Evolutionary conservation across 2,888 invertebrate genomes (phyloP).

Genomic region (Caradrina clavipalpis): DNA sequence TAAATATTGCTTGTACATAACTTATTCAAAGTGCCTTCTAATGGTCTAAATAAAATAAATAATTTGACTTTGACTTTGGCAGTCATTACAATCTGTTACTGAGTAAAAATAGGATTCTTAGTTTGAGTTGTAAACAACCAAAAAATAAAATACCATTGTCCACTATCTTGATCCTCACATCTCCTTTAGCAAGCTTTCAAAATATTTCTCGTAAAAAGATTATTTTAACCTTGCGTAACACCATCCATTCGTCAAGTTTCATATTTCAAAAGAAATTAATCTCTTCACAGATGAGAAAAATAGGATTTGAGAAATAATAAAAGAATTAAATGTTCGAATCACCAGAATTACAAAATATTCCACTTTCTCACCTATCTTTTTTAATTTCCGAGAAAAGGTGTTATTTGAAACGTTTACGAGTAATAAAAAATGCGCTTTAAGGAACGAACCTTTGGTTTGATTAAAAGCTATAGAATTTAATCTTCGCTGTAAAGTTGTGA

Average conservation of each 20-base stretch:
- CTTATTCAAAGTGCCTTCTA: too few relatives aligned
- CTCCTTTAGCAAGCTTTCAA: not conserved
- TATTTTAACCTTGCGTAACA: not conserved
- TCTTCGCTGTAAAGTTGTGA: not conserved
- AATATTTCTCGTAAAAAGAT: constrained; percentile 2
- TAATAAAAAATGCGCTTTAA: constrained; percentile 19
- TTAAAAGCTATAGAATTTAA: constrained; percentile 7
- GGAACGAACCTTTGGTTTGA: not conserved
- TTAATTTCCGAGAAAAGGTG: constrained; percentile 1
- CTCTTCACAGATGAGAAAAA: constrained; percentile 42
- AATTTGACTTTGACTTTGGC: too few relatives aligned
- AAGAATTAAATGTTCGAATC: constrained; percentile 27
- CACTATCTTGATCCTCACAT: too few relatives aligned
- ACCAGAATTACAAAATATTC: constrained; percentile 24
- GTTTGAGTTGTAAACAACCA: too few relatives aligned
- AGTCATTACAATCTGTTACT: too few relatives aligned
- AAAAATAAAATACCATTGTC: too few relatives aligned
- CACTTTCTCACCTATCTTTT: constrained; percentile 2
- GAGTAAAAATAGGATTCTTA: too few relatives aligned
- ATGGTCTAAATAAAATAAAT: too few relatives aligned
- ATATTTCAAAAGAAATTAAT: constrained; percentile 56
- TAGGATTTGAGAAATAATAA: constrained; percentile 18
- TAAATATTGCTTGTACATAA: too few relatives aligned
- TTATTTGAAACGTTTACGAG: constrained; percentile 25
- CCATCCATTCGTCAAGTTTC: constrained; percentile 24